Evolutionary conservation across 2,797 vertebrate species (phyloP).

Genomic region (Muraenolepis orangiensis): DNA sequence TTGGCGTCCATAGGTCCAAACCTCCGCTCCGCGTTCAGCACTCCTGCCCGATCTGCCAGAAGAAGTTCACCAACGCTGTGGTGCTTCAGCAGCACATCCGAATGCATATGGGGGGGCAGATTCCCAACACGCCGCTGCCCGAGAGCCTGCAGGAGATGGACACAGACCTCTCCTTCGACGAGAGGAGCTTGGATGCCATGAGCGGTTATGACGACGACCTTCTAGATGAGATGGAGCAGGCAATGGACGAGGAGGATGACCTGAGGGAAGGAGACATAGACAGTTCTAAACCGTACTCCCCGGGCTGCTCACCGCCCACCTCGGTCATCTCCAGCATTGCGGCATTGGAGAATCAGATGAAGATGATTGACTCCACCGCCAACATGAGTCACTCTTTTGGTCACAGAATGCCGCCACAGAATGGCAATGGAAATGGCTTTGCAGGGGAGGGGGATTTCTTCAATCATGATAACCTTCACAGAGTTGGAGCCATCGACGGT

Average conservation of each 20-base stretch:
- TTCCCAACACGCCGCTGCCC: constrained; percentile 91
- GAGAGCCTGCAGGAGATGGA: constrained; percentile 94
- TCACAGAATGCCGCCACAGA: constrained; percentile 82
- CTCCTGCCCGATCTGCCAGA: constrained; percentile 99
- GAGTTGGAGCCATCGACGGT: constrained; percentile 86
- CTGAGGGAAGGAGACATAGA: constrained; percentile 80
- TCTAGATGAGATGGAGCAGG: constrained; percentile 89
- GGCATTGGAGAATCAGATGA: constrained; percentile 98
- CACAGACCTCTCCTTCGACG: constrained; percentile 86
- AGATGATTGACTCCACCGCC: constrained; percentile 93
- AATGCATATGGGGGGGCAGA: constrained; percentile 99
- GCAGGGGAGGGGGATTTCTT: constrained; percentile 85
- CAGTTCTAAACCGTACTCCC: constrained; percentile 81
- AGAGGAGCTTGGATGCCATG: constrained; percentile 87
- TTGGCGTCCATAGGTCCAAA: constrained; percentile 97
- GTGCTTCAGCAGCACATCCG: constrained; percentile 98
- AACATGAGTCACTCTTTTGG: constrained; percentile 81
- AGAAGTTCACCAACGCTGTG: constrained; percentile 99
- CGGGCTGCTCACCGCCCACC: constrained; percentile 82
- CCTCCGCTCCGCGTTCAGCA: constrained; percentile 97
- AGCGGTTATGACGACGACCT: constrained; percentile 91
- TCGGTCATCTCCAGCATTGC: constrained; percentile 97
- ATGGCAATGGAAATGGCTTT: constrained; percentile 77
- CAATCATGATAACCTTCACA: constrained; percentile 88
- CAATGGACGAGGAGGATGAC: constrained; percentile 89